Percentiles rank a stretch among this genome's conserved stretches.
These are phyloP conservation scores for Pseudomyrmex dendroicus DNA, from an alignment of 1,140 invertebrate genomes.

Conservation along the genomic window DNA sequence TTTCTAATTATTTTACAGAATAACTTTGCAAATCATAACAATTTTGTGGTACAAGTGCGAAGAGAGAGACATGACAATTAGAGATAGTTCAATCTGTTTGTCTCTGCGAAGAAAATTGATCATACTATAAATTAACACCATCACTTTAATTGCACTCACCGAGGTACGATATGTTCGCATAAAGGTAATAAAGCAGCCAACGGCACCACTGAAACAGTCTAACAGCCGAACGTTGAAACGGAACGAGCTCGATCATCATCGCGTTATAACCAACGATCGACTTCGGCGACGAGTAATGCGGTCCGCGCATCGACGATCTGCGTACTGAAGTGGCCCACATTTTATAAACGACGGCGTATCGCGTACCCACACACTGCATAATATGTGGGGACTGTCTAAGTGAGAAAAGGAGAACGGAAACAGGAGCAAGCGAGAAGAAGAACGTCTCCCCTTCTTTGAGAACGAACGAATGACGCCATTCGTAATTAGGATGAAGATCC, in stretches of 20 bases:
- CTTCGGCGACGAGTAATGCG: conserved; percentile 50
- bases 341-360: conserved; percentile 68
- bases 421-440: conserved; percentile 38
- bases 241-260: conserved; percentile 37
- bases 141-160: conserved; percentile 70
- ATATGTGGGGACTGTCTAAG: conserved; percentile 56
- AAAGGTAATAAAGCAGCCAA: conserved; percentile 73
- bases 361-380: conserved; percentile 61
- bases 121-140: not conserved
- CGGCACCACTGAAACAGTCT: conserved; percentile 69
- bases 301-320: conserved; percentile 64
- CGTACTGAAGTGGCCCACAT: conserved; percentile 78
- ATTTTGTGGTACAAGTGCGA: no score
- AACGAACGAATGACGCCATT: conserved; percentile 70
- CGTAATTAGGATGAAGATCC: conserved; percentile 67
- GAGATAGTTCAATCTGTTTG: not conserved
- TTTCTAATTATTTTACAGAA: not conserved
- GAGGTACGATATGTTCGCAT: conserved; percentile 70
- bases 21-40: no score
- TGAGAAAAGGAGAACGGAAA: conserved; percentile 37
- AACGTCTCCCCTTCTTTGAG: conserved; percentile 63
- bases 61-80: not conserved
- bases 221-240: conserved; percentile 15
- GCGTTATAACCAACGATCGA: conserved; percentile 34
- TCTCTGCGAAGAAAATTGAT: not conserved